Percentiles rank a stretch among this genome's conserved stretches.
These are phyloP conservation scores for Erinaceus europaeus DNA, from an alignment of 2,113 vertebrate species.

Conservation along the genomic window DNA sequence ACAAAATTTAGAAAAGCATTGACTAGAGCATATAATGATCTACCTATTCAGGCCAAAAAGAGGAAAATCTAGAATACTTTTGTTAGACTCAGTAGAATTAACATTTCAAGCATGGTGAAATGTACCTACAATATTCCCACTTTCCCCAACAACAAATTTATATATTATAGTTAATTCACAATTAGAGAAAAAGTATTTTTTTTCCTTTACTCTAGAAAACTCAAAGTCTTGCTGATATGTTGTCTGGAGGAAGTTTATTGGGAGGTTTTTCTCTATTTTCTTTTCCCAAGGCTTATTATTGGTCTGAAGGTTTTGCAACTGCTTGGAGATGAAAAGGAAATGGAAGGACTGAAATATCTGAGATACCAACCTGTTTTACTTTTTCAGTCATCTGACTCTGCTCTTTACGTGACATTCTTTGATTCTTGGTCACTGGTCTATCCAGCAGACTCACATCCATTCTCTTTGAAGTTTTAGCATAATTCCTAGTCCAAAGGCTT, in stretches of 20 bases:
- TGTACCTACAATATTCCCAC: not conserved
- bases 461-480: not conserved
- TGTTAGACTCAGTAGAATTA: not conserved
- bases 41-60: not conserved
- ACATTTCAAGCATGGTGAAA: not conserved
- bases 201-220: not conserved
- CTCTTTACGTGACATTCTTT: not conserved
- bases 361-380: not conserved
- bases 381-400: not conserved
- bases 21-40: not conserved
- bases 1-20: not conserved
- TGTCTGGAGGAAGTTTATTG: not conserved
- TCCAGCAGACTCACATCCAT: not conserved
- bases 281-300: too few relatives aligned
- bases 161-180: slow-evolving; percentile 3
- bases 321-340: not conserved
- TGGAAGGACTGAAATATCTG: not conserved
- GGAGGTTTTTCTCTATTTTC: not conserved
- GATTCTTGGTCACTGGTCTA: not conserved
- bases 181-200: not conserved
- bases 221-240: not conserved
- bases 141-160: not conserved
- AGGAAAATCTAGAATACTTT: not conserved
- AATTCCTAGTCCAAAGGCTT: not conserved
- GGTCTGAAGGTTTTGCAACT: not conserved